These are phyloP conservation scores for Drosophila kurseongensis DNA, from an alignment of 1,140 invertebrate genomes.

Conservation along the genomic window DNA sequence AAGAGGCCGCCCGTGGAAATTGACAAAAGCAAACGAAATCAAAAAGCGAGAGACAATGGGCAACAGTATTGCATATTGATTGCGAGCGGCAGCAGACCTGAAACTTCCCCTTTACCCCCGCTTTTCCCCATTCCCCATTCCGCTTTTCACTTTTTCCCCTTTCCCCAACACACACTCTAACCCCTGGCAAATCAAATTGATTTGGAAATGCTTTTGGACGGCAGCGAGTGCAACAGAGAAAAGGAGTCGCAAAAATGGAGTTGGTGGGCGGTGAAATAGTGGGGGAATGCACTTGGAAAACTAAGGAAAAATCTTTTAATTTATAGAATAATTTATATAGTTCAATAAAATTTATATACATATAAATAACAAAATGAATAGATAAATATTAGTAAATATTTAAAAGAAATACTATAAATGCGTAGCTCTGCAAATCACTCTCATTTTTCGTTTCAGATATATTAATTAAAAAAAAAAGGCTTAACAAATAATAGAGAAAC, in stretches of 20 bases:
- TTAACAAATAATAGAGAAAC: not conserved
- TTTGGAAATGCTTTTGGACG: conserved; percentile 72
- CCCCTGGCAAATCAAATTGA: conserved; percentile 72
- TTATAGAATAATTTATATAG: not conserved
- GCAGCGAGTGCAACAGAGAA: conserved; percentile 36
- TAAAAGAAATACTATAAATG: no score
- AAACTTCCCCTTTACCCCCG: conserved; percentile 11
- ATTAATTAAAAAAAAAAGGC: no score
- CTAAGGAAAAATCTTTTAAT: not conserved
- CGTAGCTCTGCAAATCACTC: no score
- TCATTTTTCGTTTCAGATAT: no score
- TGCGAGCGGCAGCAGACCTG: conserved; percentile 51
- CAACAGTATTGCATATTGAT: conserved; percentile 79
- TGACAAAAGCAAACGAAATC: conserved; percentile 78
- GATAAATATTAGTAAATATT: not conserved
- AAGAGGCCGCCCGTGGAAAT: conserved; percentile 59
- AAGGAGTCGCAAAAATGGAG: conserved; percentile 19
- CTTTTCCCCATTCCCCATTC: not conserved
- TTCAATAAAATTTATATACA: no score
- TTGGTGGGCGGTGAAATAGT: not conserved
- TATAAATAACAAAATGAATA: not conserved
- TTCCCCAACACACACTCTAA: conserved; percentile 10
- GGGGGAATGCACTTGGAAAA: not conserved
- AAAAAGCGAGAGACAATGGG: conserved; percentile 71
- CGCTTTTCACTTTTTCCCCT: not conserved